phyloP scores from a whole-genome alignment of 1,140 invertebrate genomes.

The Drosophila sturtevanti region DNA sequence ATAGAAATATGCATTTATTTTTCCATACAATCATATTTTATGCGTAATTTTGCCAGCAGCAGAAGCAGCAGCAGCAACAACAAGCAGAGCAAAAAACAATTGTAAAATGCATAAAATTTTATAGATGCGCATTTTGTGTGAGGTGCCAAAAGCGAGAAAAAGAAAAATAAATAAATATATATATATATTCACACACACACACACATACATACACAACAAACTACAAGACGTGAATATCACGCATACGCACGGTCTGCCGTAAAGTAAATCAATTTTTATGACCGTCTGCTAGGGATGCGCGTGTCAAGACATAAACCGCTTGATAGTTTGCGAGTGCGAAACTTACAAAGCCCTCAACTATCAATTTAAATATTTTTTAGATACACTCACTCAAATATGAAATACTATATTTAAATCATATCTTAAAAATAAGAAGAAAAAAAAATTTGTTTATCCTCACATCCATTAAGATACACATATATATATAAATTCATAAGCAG shows the following conservation, averaged over 20 bases:
- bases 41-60: slow-evolving; percentile 53
- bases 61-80: slow-evolving; percentile 5
- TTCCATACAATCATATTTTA: slow-evolving; percentile 68
- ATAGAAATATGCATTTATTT: slow-evolving; percentile 72
- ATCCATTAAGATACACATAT: no score
- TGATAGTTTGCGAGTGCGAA: slow-evolving; percentile 35
- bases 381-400: no score
- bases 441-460: no score
- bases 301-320: slow-evolving; percentile 33
- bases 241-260: slow-evolving; percentile 62
- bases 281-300: slow-evolving; percentile 30
- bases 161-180: neutral
- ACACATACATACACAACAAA: neutral
- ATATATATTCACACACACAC: neutral
- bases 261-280: slow-evolving; percentile 74
- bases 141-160: slow-evolving; percentile 1
- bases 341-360: slow-evolving; percentile 1
- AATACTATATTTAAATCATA: no score
- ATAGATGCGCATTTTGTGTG: slow-evolving; percentile 58
- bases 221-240: slow-evolving; percentile 44
- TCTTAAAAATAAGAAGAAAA: no score
- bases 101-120: slow-evolving; percentile 74
- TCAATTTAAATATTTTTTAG: no score
- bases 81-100: slow-evolving; percentile 25
- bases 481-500: no score